A percentile compares a stretch with the other conserved stretches of the same genome.
Conservation (phyloP, 2,797 vertebrate species). For the Apogon hyalosoma region DNA sequence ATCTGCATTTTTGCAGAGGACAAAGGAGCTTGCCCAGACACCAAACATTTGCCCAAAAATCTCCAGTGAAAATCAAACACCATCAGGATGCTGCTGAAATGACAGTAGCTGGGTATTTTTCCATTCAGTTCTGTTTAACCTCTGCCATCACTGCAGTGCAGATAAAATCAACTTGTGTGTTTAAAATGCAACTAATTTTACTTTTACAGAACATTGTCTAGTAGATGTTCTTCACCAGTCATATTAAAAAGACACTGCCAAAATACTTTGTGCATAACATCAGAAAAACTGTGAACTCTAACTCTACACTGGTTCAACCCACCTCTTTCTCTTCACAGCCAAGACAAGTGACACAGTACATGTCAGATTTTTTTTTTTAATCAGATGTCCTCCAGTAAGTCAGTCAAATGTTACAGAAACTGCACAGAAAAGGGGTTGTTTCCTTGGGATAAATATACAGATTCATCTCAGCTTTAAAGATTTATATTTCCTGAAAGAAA, state of each 20-base stretch:
- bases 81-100: slow-evolving; percentile 3
- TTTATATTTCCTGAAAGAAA: too few species aligned
- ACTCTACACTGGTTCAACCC: not conserved
- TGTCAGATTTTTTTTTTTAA: not conserved
- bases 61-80: slow-evolving; percentile 22
- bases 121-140: slow-evolving; percentile 8
- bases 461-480: not conserved
- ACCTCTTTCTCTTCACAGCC: not conserved
- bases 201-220: not conserved
- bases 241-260: not conserved
- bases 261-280: not conserved
- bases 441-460: not conserved
- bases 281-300: not conserved
- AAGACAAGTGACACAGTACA: not conserved
- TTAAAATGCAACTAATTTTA: not conserved
- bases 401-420: not conserved
- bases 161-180: not conserved
- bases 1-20: slow-evolving; percentile 21
- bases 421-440: not conserved
- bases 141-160: not conserved
- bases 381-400: not conserved
- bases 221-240: not conserved
- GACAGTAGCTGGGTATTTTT: slow-evolving; percentile 21
- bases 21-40: slow-evolving; percentile 26
- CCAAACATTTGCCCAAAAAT: slow-evolving; percentile 36